Evolutionary conservation across 1,140 invertebrate genomes (phyloP), one percentile per base, ranked within the genome.

Genomic region (Musca vetustissima): DNA sequence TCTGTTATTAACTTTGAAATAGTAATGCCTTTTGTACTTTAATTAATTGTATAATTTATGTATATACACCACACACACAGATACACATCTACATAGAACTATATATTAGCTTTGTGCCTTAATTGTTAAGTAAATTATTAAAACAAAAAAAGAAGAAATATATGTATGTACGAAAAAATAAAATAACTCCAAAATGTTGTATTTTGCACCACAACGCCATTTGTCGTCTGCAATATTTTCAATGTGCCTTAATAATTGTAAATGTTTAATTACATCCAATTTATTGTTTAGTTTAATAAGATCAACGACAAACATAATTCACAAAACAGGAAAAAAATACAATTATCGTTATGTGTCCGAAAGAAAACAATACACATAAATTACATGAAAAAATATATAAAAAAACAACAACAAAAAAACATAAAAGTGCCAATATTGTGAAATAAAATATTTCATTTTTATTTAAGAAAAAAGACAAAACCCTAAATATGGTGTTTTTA

Each of bases 181-280:
- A 28, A 59, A 7, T 21, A 22, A 52, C 17, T 52, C 49, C 9
- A 13, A 36, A 36, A 43, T 43, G n/a, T 43, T 11, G 13, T 43
- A 13, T 43, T 43, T 11, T 9, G 11, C 36, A 43, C 28, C 36
- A 61, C 57, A 43, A 43, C 11, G 36, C 36, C 13, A 43, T 43
- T 43, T 43, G 11, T 43, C 36, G 36, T 43, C 36, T 61, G 57
- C 57, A 61, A 61, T 61, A 36, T 21, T 32, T 21, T 36, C 36
- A 61, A 61, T 19, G 57, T 61, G 57, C 57, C 57, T 61, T 61
- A 61, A 61, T 61, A 61, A 61, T 61, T 61, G 36, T 61, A 61
- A 61, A 43, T 43, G 36, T 43, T 43, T 13, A 11, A 43, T 8
- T 2, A 43, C 36, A 43, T n/a, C n/a, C n/a, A 43, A 17, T 36